Evolutionary conservation across 2,888 invertebrate species (phyloP).

Genomic region (Pocota personata): DNA sequence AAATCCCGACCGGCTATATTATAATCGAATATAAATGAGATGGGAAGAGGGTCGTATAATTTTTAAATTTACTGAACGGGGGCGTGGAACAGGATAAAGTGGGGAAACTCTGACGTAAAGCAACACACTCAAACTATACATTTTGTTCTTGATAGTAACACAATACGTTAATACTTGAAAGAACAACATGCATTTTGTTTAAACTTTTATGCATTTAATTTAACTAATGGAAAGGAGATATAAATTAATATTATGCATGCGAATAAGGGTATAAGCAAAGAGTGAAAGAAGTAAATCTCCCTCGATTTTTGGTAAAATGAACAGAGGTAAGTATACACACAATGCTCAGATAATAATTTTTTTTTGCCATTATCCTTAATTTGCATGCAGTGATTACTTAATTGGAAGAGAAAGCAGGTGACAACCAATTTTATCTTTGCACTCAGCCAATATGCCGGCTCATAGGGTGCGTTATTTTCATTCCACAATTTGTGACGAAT

Average conservation of each 20-base stretch:
- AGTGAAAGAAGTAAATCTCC: not conserved
- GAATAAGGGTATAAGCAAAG: not conserved
- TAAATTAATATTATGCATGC: not conserved
- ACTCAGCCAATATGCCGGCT: not conserved
- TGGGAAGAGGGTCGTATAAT: too few relatives aligned
- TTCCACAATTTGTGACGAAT: not conserved
- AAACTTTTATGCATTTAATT: constrained; percentile 1
- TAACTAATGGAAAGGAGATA: not conserved
- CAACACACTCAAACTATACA: too few relatives aligned
- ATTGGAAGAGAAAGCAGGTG: not conserved
- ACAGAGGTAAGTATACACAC: not conserved
- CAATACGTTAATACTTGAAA: not conserved
- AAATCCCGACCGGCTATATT: too few relatives aligned
- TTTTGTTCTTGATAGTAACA: not conserved
- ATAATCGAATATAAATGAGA: too few relatives aligned
- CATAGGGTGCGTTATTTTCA: not conserved
- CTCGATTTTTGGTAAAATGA: not conserved
- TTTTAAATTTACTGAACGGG: too few relatives aligned
- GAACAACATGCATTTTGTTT: not conserved
- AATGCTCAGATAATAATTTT: not conserved
- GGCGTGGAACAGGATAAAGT: too few relatives aligned
- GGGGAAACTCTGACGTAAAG: too few relatives aligned
- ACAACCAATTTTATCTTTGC: not conserved
- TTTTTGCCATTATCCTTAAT: not conserved
- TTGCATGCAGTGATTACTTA: not conserved